Percentiles rank a stretch among this genome's conserved stretches.
phyloP scores from a whole-genome alignment of 2,797 vertebrate genomes.

The Prionace glauca region DNA sequence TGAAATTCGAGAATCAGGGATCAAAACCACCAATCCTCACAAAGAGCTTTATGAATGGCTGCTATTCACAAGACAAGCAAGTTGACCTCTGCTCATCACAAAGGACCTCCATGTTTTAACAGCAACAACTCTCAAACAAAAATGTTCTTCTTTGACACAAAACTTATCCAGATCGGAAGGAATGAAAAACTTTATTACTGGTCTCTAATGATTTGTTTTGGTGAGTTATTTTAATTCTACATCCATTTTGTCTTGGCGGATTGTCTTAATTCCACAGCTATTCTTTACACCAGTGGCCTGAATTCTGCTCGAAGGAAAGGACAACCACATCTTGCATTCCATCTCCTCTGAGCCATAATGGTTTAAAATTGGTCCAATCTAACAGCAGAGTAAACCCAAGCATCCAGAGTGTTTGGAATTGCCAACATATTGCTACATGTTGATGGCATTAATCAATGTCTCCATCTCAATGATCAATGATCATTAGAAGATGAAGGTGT shows the following conservation, averaged over 20 bases:
- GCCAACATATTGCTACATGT: not conserved
- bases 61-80: not conserved
- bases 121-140: not conserved
- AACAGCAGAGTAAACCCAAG: not conserved
- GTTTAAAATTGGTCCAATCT: not conserved
- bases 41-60: not conserved
- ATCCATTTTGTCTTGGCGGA: no score
- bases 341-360: not conserved
- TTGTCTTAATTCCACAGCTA: not conserved
- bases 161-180: not conserved
- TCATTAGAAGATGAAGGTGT: not conserved
- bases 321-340: not conserved
- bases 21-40: not conserved
- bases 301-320: not conserved
- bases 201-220: not conserved
- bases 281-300: not conserved
- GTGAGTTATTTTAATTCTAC: not conserved
- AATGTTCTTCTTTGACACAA: not conserved
- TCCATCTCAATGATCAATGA: not conserved
- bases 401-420: not conserved
- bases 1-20: not conserved
- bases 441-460: not conserved
- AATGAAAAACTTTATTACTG: not conserved
- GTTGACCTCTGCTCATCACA: not conserved
- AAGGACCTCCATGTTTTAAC: not conserved